phyloP scores from a whole-genome alignment of 2,888 invertebrate species.

The Pollenia angustigena region DNA sequence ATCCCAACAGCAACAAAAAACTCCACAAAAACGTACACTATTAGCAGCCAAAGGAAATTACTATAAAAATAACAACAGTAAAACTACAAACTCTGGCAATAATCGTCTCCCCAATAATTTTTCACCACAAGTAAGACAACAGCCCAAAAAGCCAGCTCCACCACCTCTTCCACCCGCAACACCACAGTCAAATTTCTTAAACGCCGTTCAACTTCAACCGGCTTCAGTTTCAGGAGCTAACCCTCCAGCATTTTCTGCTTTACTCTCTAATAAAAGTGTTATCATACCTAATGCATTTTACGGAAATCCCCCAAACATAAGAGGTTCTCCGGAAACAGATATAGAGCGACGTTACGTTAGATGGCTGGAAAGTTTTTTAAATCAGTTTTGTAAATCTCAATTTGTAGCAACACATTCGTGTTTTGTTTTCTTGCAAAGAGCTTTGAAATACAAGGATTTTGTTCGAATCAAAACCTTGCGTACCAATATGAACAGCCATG shows the following conservation, averaged over 20 bases:
- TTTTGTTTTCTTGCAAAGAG: slow-evolving; percentile 76
- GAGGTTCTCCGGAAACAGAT: slow-evolving; percentile 54
- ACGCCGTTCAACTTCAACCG: slow-evolving; percentile 77
- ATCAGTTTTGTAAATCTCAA: slow-evolving; percentile 76
- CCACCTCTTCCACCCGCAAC: slow-evolving; percentile 69
- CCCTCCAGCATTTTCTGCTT: slow-evolving; percentile 76
- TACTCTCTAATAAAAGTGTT: slow-evolving; percentile 76
- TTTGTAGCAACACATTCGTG: slow-evolving; percentile 76
- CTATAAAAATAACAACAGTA: slow-evolving; percentile 48
- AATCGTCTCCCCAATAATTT: slow-evolving; percentile 46
- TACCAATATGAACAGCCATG: slow-evolving; percentile 72
- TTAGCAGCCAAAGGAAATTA: slow-evolving; percentile 63
- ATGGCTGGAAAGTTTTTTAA: slow-evolving; percentile 78
- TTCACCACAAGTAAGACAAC: slow-evolving; percentile 48
- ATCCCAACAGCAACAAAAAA: slow-evolving; percentile 6
- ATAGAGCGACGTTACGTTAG: slow-evolving; percentile 66
- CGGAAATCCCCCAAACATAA: slow-evolving; percentile 74
- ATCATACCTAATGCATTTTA: slow-evolving; percentile 78
- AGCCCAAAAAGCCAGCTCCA: slow-evolving; percentile 57
- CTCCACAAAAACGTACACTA: slow-evolving; percentile 70
- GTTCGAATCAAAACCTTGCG: slow-evolving; percentile 76
- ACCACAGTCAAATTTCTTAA: slow-evolving; percentile 78
- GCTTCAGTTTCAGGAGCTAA: slow-evolving; percentile 69
- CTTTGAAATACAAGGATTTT: slow-evolving; percentile 76
- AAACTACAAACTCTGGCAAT: slow-evolving; percentile 20